Evolutionary conservation across 1,140 invertebrate species (phyloP).

Genomic region (Phymastichus coffea): DNA sequence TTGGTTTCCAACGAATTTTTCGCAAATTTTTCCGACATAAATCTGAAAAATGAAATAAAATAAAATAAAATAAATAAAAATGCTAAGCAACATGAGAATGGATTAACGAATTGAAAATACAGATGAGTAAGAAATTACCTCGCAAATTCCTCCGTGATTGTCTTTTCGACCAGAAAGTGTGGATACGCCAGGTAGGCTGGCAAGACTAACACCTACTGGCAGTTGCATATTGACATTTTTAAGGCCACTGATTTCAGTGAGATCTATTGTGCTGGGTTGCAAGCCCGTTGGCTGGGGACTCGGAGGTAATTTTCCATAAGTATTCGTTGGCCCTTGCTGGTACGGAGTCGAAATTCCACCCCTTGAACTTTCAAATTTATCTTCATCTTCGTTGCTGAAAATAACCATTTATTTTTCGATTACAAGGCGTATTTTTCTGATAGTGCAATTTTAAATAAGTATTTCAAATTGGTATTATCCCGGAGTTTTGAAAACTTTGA

Average conservation of each 20-base stretch:
- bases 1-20: slow-evolving; percentile 74
- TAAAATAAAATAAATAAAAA: not conserved
- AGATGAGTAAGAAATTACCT: slow-evolving; percentile 29
- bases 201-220: slow-evolving; percentile 33
- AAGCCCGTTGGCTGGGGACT: slow-evolving; percentile 40
- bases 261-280: slow-evolving; percentile 40
- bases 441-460: too few species aligned
- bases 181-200: slow-evolving; percentile 31
- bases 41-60: slow-evolving; percentile 63
- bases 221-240: slow-evolving; percentile 45
- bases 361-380: slow-evolving; percentile 34
- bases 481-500: too few species aligned
- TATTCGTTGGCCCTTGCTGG: slow-evolving; percentile 35
- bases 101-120: not conserved
- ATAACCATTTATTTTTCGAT: too few species aligned
- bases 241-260: slow-evolving; percentile 44
- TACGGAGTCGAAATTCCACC: slow-evolving; percentile 37
- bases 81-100: not conserved
- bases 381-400: slow-evolving; percentile 36
- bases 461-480: too few species aligned
- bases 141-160: slow-evolving; percentile 46
- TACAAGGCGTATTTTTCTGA: too few species aligned
- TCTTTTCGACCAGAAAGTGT: slow-evolving; percentile 37
- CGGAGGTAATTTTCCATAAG: slow-evolving; percentile 35
- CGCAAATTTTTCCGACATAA: slow-evolving; percentile 81